Base-by-base conservation (phyloP, 2,113 vertebrate genomes). In the Perca fluviatilis region DNA sequence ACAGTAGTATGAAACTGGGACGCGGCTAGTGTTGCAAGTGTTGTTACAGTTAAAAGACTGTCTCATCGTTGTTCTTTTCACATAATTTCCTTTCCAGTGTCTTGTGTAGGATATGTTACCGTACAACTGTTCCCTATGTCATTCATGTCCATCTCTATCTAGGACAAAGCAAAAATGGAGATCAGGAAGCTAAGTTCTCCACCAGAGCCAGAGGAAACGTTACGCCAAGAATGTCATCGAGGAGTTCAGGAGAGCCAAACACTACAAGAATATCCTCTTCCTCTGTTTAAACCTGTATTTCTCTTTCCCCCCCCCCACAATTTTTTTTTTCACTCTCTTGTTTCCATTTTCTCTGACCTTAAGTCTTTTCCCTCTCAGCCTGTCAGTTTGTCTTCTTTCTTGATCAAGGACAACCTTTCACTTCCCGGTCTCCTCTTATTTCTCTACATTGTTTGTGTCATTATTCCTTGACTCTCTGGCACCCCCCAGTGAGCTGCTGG, bases 211-310 rank as follows among this genome's bases (percentile, higher is more conserved):
- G 95, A 97, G 88, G 89, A 93, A 0, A 81, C 88, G 53, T 84
- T 99, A 99, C 0, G 97, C 98, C 40, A 97, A 95, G 89, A 98
- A 96, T 2, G 95, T 99, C 91, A 99, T 99, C 0, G 98, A 99
- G 91, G 98, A 99, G 87, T 99, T 99, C 96, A 96, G 98, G 65
- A 95, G 96, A 92, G 98, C 98, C 67, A 99, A 99, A 88, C 98
- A 99, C 92, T 98, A 98, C 93, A 99, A 99, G 94, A 97, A 99
- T 99, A 99, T 99, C 98, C 97, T 99, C 14, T 97, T 65, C 33
- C 8, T 73, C 57, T 46, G 16, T 54, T 70, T 63, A 71, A 14
- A 58, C 36, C 13, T 74, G n/a, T 36, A 47, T 51, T 68, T 21
- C 10, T 36, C 7, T 21, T 27, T 27, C 27, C 2, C 27, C 27